These are phyloP conservation scores for Vombatus ursinus DNA, from an alignment of 2,113 vertebrate species.

Conservation along the genomic window DNA sequence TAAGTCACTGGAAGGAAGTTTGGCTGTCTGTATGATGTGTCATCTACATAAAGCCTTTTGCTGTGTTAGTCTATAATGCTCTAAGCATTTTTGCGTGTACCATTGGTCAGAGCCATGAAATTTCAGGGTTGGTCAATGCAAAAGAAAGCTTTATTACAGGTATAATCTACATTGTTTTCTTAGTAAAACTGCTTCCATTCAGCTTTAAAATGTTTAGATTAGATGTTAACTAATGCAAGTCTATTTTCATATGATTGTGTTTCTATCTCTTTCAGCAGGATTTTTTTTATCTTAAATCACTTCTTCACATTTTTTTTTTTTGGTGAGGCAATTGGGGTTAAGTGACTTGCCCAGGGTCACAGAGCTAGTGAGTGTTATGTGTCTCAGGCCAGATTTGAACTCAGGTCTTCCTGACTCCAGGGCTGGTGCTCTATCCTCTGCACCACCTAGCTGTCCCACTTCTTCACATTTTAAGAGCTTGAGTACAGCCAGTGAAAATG, in stretches of 20 bases:
- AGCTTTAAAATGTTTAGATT: not conserved
- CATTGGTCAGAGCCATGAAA: not conserved
- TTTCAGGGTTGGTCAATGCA: not conserved
- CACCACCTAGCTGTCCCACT: no score
- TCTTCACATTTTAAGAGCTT: not conserved
- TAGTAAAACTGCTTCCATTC: not conserved
- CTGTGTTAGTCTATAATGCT: not conserved
- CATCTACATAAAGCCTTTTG: no score
- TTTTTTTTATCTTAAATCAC: not conserved
- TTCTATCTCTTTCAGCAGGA: not conserved
- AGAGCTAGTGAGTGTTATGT: no score
- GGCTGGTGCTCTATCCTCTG: no score
- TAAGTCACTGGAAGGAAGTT: no score
- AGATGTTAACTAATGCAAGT: no score
- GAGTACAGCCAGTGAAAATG: no score
- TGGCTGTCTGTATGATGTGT: no score
- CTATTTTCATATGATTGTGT: not conserved
- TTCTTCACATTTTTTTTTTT: not conserved
- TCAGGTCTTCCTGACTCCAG: no score
- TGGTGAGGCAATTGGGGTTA: no score
- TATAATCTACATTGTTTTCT: not conserved
- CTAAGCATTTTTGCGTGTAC: not conserved
- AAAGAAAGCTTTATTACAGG: constrained; percentile 21
- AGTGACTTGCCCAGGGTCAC: no score
- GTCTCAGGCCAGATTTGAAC: no score